A percentile compares a stretch with the other conserved stretches of the same genome.
These are phyloP conservation scores for Cyclopterus lumpus DNA, from an alignment of 2,797 vertebrate genomes.

Conservation along the genomic window DNA sequence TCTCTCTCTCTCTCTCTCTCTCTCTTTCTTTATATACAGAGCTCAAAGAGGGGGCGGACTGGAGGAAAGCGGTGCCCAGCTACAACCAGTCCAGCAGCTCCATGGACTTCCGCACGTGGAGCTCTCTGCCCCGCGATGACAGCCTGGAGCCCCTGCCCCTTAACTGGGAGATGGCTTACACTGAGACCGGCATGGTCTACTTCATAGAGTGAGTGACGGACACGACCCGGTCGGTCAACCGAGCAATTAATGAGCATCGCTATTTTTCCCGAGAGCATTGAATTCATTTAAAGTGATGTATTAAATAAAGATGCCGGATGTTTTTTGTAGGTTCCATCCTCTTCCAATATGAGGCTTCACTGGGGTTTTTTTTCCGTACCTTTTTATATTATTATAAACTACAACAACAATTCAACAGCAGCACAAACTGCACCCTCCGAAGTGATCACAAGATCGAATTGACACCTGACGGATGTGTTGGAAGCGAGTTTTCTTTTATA, in stretches of 20 bases:
- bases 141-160: conserved; percentile 93
- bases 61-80: conserved; percentile 83
- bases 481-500: too few relatives aligned
- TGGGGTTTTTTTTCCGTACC: neutral
- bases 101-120: conserved; percentile 94
- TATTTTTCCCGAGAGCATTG: neutral
- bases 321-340: neutral
- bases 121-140: conserved; percentile 91
- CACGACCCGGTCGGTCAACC: neutral
- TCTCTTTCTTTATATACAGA: conserved; percentile 62
- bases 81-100: conserved; percentile 94
- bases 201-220: conserved; percentile 95
- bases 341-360: neutral
- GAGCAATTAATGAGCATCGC: neutral
- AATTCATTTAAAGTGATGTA: neutral
- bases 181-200: conserved; percentile 97
- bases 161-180: conserved; percentile 99
- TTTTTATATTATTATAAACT: neutral
- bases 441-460: too few relatives aligned
- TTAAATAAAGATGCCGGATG: neutral
- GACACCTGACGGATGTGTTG: too few relatives aligned
- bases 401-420: neutral
- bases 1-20: neutral
- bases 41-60: conserved; percentile 82
- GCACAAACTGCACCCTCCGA: too few relatives aligned